Evolutionary conservation across 2,888 invertebrate species (phyloP), one percentile per base, ranked within the genome.

Genomic region (Tricholauxania praeusta): DNA sequence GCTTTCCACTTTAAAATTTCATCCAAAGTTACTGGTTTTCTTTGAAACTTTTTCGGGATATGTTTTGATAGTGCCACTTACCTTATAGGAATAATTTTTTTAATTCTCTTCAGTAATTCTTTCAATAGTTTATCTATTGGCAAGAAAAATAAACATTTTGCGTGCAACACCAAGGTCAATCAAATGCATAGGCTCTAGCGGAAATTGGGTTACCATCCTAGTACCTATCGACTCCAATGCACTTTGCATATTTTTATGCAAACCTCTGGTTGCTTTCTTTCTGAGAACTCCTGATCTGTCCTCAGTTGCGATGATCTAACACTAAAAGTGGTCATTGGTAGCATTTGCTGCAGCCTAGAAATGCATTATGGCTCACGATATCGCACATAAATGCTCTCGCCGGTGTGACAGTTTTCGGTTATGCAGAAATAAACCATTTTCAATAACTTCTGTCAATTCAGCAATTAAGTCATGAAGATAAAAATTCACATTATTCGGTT

Each of bases 261-360:
- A 19, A 28, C 39, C 39, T 62, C 69, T 15, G 49, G 39, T 15
- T 60, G 63, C 10, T 60, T 74, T 53, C 70, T 72, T 59, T 53
- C 14, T n/a, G 6, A 47, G 39, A 74, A 74, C 65, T 74, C 72
- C 64, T 51, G 17, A 68, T 74, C 72, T 19, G 68, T 51, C 39
- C 64, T 52, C 1, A 74, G 19, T 17, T 39, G 19, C n/a, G 48
- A 62, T 49, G 39, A 28, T 28, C 17, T 19, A 39, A 57, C 53
- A 69, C 55, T 22, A 39, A 62, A 69, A 2, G 74, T 72, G 0
- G 71, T 63, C n/a, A 66, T 32, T 72, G 68, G 3, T 32, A 52
- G 22, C 72, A 72, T 62, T 68, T 68, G 47, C 32, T 51, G 19
- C 68, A 72, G 4, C 73, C 73, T 22, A 69, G 8, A 14, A 69